phyloP scores from a whole-genome alignment of 2,888 invertebrate species.

The Rotaria socialis region DNA sequence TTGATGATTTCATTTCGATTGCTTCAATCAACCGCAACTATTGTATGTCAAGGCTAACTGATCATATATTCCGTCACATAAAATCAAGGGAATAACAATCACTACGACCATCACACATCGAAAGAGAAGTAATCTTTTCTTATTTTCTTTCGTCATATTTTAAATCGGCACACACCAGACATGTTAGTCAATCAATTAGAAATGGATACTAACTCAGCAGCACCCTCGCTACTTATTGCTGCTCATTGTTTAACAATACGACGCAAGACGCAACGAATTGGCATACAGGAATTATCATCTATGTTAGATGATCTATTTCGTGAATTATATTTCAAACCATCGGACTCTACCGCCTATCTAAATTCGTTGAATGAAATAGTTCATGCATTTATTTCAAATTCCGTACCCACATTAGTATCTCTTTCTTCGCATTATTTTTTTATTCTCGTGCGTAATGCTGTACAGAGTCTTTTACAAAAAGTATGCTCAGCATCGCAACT shows the following conservation, averaged over 20 bases:
- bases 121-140: too few relatives aligned
- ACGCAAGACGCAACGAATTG: background rate
- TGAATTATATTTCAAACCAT: background rate
- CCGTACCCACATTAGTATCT: background rate
- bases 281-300: background rate
- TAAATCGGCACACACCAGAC: too few relatives aligned
- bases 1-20: too few relatives aligned
- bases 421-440: background rate
- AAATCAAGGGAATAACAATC: too few relatives aligned
- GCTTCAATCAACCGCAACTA: too few relatives aligned
- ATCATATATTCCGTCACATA: too few relatives aligned
- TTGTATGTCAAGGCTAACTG: too few relatives aligned
- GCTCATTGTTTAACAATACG: background rate
- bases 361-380: background rate
- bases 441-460: background rate
- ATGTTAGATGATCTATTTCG: background rate
- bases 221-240: background rate
- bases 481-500: background rate
- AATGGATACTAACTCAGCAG: too few relatives aligned
- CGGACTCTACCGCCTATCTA: background rate
- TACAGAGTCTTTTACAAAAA: background rate
- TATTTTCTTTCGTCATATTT: too few relatives aligned
- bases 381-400: background rate
- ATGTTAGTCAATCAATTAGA: too few relatives aligned
- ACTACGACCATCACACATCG: too few relatives aligned